A percentile compares a stretch with the other conserved stretches of the same genome.
phyloP scores from a whole-genome alignment of 2,113 vertebrate species.

The Cricetomys ansorgei region DNA sequence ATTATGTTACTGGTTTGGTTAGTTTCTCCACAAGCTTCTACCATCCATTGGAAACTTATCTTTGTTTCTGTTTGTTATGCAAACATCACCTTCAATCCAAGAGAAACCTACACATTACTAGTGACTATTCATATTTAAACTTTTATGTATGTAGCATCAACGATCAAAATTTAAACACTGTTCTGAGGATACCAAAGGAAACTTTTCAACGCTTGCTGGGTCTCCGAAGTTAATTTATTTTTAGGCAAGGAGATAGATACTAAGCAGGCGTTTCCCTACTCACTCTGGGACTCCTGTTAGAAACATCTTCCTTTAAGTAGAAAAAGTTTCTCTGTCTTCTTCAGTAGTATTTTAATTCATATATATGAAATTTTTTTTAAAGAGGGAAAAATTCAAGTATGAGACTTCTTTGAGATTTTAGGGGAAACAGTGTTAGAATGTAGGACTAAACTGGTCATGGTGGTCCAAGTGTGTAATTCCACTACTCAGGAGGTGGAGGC shows the following conservation, averaged over 20 bases:
- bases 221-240: background rate
- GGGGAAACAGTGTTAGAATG: background rate
- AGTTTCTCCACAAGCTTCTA: background rate
- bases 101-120: background rate
- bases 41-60: background rate
- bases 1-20: background rate
- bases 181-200: background rate
- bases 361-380: background rate
- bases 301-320: background rate
- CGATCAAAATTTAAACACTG: background rate
- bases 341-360: background rate
- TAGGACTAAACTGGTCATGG: background rate
- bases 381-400: background rate
- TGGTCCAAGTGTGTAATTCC: background rate
- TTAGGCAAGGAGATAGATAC: background rate
- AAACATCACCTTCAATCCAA: background rate
- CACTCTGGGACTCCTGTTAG: background rate
- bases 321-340: background rate
- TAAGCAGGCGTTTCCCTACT: background rate
- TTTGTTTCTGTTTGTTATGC: background rate
- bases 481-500: background rate
- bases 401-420: background rate
- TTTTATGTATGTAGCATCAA: background rate
- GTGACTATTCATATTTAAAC: background rate
- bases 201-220: background rate